Conservation (phyloP, 2,888 invertebrate genomes). For the Quadroppia sp. region DNA sequence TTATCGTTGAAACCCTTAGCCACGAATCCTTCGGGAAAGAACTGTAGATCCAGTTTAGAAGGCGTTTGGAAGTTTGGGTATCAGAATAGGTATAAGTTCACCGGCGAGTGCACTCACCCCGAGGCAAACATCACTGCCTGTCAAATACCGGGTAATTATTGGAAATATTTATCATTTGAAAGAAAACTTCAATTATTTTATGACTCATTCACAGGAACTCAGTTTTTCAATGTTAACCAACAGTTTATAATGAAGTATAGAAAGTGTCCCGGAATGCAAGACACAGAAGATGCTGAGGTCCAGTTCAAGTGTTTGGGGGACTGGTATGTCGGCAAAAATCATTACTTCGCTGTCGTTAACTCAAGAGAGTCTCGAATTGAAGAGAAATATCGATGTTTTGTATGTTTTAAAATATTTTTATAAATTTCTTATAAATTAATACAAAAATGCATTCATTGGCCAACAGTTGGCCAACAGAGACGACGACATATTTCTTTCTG, state of each 20-base stretch:
- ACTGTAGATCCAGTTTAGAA: constrained; percentile 85
- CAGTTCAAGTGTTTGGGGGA: constrained; percentile 90
- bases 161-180: not conserved
- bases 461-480: constrained; percentile 75
- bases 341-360: constrained; percentile 94
- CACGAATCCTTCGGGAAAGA: constrained; percentile 81
- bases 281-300: constrained; percentile 83
- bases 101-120: constrained; percentile 80
- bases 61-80: constrained; percentile 95
- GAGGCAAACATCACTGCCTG: constrained; percentile 88
- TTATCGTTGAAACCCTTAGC: constrained; percentile 52
- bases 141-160: constrained; percentile 69
- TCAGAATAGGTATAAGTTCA: constrained; percentile 71
- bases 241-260: constrained; percentile 93
- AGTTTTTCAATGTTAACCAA: constrained; percentile 91
- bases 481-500: constrained; percentile 84
- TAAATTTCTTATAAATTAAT: not conserved
- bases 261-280: constrained; percentile 81
- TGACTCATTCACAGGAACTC: constrained; percentile 60
- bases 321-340: constrained; percentile 93
- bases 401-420: constrained; percentile 49
- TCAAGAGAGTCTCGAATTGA: constrained; percentile 92
- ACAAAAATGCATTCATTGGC: constrained; percentile 21
- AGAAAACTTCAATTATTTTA: not conserved
- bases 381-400: constrained; percentile 87